Evolutionary conservation across 2,797 vertebrate species (phyloP).

Genomic region (Masticophis lateralis): DNA sequence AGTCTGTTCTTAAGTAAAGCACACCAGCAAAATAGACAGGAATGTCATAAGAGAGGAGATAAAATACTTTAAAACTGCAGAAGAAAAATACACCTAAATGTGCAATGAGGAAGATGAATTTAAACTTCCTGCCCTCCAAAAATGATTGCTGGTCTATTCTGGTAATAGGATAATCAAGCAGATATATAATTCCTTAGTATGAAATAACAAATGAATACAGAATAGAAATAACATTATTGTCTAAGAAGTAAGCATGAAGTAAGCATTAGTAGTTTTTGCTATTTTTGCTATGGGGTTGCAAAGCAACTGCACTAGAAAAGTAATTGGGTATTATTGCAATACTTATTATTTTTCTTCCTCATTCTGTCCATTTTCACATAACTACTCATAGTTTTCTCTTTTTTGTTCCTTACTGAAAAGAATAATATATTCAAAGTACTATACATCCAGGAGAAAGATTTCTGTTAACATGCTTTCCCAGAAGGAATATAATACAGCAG

Average conservation of each 20-base stretch:
- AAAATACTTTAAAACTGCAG: background rate
- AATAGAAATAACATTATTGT: background rate
- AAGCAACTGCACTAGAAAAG: background rate
- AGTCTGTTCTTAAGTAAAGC: background rate
- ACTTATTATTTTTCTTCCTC: background rate
- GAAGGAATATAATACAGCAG: slow-evolving; percentile 43
- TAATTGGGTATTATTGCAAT: background rate
- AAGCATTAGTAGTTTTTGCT: background rate
- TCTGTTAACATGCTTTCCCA: slow-evolving; percentile 45
- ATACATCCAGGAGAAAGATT: background rate
- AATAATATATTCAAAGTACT: slow-evolving; percentile 4
- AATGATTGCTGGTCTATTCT: background rate
- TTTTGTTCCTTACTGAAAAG: background rate
- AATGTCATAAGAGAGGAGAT: background rate
- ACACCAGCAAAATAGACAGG: background rate
- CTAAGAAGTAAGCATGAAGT: background rate
- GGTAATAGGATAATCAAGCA: background rate
- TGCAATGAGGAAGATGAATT: background rate
- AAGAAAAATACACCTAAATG: background rate
- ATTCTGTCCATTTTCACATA: background rate
- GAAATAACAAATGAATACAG: background rate
- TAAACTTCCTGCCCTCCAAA: background rate
- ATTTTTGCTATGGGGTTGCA: background rate
- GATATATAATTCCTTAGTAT: background rate
- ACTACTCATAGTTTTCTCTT: background rate